Percentiles rank a stretch among this genome's conserved stretches.
phyloP scores from a whole-genome alignment of 1,140 invertebrate species.

The Sitophilus oryzae region DNA sequence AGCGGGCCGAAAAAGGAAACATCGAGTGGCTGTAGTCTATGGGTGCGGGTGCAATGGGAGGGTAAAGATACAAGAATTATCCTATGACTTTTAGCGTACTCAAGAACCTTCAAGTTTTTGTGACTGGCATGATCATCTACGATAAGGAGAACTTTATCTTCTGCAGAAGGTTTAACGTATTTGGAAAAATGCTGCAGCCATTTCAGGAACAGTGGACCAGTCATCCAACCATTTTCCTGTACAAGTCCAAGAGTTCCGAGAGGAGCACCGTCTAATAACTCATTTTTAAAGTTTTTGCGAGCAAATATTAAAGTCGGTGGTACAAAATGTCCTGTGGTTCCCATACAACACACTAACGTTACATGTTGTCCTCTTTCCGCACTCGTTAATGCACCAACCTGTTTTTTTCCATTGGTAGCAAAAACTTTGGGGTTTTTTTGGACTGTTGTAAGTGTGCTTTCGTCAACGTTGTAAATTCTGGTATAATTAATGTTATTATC shows the following conservation, averaged over 20 bases:
- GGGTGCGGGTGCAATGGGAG: slow-evolving; percentile 26
- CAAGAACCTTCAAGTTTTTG: slow-evolving; percentile 20
- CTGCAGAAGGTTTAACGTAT: neutral
- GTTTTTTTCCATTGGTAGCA: neutral
- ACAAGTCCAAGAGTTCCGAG: neutral
- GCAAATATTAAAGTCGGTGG: slow-evolving; percentile 5
- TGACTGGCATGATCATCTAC: slow-evolving; percentile 35
- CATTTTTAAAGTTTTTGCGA: slow-evolving; percentile 4
- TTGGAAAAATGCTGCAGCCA: slow-evolving; percentile 13
- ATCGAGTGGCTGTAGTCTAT: slow-evolving; percentile 41
- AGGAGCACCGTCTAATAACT: neutral
- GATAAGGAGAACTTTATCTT: slow-evolving; percentile 11
- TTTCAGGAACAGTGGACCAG: neutral
- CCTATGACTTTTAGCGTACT: slow-evolving; percentile 20
- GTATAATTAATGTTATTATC: too few relatives aligned
- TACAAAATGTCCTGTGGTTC: neutral
- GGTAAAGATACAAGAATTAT: slow-evolving; percentile 24
- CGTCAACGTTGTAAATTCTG: neutral
- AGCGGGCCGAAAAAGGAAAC: slow-evolving; percentile 40
- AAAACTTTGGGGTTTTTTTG: neutral
- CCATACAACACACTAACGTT: neutral
- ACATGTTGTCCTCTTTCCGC: too few relatives aligned
- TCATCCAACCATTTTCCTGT: slow-evolving; percentile 5
- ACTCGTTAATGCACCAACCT: neutral
- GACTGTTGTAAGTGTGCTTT: too few relatives aligned